A percentile compares a stretch with the other conserved stretches of the same genome.
Conservation (phyloP, 2,888 invertebrate genomes). For the Chymomyza caudatula region DNA sequence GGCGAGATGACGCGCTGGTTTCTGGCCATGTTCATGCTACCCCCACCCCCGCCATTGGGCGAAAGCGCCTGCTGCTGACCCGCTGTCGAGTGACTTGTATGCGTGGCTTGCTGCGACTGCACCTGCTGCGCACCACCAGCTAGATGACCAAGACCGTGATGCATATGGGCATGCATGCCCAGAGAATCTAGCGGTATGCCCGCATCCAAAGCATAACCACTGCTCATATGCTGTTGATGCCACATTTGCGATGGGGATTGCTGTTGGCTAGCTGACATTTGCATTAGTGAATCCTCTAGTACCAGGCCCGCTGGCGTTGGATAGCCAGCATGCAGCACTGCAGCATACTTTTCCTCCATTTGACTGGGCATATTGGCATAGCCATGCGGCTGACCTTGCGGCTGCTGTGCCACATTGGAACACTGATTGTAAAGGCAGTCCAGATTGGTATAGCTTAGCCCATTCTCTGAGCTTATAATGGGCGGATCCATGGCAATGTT, state of each 20-base stretch:
- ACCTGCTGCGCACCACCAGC: slow-evolving; percentile 43
- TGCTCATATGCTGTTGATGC: slow-evolving; percentile 71
- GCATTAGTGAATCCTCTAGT: slow-evolving; percentile 74
- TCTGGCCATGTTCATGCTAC: slow-evolving; percentile 50
- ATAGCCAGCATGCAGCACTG: slow-evolving; percentile 81
- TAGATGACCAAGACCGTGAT: slow-evolving; percentile 67
- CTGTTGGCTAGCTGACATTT: slow-evolving; percentile 58
- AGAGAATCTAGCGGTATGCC: slow-evolving; percentile 66
- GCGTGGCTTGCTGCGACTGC: slow-evolving; percentile 21
- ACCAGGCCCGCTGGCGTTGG: slow-evolving; percentile 66
- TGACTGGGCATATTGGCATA: slow-evolving; percentile 48
- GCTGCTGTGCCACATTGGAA: slow-evolving; percentile 65
- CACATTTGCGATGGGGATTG: slow-evolving; percentile 70
- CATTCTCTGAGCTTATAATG: slow-evolving; percentile 91
- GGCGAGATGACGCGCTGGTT: slow-evolving; percentile 75
- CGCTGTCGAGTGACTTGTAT: slow-evolving; percentile 7
- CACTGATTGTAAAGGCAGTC: slow-evolving; percentile 84
- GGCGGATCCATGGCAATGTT: slow-evolving; percentile 78
- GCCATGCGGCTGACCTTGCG: slow-evolving; percentile 52
- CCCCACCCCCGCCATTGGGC: slow-evolving; percentile 45
- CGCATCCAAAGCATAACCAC: slow-evolving; percentile 54
- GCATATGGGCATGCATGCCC: slow-evolving; percentile 72
- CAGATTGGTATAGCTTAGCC: slow-evolving; percentile 92
- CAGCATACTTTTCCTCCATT: slow-evolving; percentile 78
- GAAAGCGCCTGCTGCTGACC: slow-evolving; percentile 57